These are phyloP conservation scores for Pemphredon lugubris DNA, from an alignment of 2,888 invertebrate genomes.

Conservation along the genomic window DNA sequence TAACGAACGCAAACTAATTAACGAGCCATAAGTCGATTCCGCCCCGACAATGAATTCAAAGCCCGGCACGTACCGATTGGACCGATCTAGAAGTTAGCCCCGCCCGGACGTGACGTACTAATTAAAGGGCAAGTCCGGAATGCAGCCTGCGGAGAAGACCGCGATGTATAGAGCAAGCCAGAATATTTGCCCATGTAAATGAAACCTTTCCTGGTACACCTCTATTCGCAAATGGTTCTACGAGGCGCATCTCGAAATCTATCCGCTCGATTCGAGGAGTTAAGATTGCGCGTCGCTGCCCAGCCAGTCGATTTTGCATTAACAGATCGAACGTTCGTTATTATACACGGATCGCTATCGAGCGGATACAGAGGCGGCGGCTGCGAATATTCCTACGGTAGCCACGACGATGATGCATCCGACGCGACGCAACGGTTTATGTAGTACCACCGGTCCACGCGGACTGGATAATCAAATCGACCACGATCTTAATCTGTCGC, in stretches of 20 bases:
- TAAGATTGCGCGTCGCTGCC: slow-evolving; percentile 38
- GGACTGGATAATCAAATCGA: neutral
- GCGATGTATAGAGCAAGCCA: slow-evolving; percentile 28
- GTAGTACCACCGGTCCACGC: neutral
- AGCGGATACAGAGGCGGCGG: neutral
- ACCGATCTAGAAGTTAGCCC: slow-evolving; percentile 67
- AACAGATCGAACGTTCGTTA: slow-evolving; percentile 35
- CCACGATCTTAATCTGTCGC: slow-evolving; percentile 22
- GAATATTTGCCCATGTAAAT: slow-evolving; percentile 62
- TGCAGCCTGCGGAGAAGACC: slow-evolving; percentile 45
- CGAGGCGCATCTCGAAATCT: slow-evolving; percentile 55
- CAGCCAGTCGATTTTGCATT: slow-evolving; percentile 43
- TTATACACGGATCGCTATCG: slow-evolving; percentile 8
- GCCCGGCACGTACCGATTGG: slow-evolving; percentile 68
- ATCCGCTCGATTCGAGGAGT: slow-evolving; percentile 51
- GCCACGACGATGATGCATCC: neutral
- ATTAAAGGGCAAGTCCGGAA: slow-evolving; percentile 70
- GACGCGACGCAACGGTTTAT: too few relatives aligned
- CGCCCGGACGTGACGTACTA: slow-evolving; percentile 67
- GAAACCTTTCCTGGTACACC: slow-evolving; percentile 52
- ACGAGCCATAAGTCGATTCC: slow-evolving; percentile 69
- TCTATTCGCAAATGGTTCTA: slow-evolving; percentile 36
- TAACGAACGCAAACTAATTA: slow-evolving; percentile 71
- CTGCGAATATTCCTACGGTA: slow-evolving; percentile 9
- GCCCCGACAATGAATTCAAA: slow-evolving; percentile 59